Evolutionary conservation across 2,797 vertebrate species (phyloP).

Genomic region (Melopsittacus undulatus): DNA sequence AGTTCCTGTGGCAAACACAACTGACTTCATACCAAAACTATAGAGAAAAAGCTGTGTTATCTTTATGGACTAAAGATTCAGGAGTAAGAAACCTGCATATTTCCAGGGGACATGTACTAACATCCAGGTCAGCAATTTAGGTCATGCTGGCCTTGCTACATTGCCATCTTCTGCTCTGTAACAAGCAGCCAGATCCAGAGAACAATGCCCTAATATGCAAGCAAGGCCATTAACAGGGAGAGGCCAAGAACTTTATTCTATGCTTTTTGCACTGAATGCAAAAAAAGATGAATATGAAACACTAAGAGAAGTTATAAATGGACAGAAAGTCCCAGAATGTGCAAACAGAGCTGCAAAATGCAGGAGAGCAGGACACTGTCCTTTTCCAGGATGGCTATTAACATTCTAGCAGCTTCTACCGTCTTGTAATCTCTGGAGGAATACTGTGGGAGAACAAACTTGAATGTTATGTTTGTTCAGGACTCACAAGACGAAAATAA

Average conservation of each 20-base stretch:
- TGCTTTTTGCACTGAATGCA: background rate
- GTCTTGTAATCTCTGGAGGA: background rate
- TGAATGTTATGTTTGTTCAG: too few species aligned
- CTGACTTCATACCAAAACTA: background rate
- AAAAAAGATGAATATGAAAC: background rate
- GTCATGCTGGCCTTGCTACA: accelerated
- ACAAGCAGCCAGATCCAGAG: background rate
- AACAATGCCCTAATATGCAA: background rate
- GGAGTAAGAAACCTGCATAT: background rate
- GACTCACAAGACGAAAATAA: background rate
- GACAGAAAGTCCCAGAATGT: background rate
- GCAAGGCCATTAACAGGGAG: background rate
- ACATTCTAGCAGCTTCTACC: background rate
- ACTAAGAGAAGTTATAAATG: background rate
- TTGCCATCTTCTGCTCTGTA: background rate
- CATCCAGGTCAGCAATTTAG: background rate
- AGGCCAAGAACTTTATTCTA: background rate
- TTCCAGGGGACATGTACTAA: background rate
- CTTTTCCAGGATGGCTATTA: background rate
- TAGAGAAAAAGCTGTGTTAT: background rate
- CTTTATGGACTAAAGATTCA: background rate
- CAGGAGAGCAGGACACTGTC: background rate
- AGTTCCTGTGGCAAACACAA: background rate
- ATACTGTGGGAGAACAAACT: accelerated
- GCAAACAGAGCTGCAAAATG: background rate